These are phyloP conservation scores for Drosophila atripex DNA, from an alignment of 2,888 invertebrate species.

Conservation along the genomic window DNA sequence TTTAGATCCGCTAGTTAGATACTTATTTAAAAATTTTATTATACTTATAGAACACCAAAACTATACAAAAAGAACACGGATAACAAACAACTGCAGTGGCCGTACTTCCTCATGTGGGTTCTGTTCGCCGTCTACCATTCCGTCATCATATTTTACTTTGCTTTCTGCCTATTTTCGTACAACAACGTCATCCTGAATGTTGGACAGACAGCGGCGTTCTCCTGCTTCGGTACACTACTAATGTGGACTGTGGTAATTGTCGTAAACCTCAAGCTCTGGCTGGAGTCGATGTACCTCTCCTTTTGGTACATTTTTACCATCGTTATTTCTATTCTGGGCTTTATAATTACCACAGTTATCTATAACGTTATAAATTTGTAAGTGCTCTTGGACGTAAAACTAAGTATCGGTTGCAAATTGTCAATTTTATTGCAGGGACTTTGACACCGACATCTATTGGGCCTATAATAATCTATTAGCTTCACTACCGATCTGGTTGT, in stretches of 20 bases:
- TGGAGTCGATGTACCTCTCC: constrained; percentile 87
- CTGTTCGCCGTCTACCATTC: constrained; percentile 87
- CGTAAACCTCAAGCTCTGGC: constrained; percentile 87
- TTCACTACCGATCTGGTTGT: constrained; percentile 86
- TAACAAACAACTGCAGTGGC: constrained; percentile 87
- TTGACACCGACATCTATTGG: constrained; percentile 85
- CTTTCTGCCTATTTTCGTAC: constrained; percentile 83
- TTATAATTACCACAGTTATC: constrained; percentile 85
- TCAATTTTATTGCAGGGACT: constrained; percentile 79
- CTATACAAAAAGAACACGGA: constrained; percentile 87
- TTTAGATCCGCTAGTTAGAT: too few relatives aligned
- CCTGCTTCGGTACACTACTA: constrained; percentile 86
- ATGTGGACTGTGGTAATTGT: constrained; percentile 86
- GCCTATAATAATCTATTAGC: constrained; percentile 87
- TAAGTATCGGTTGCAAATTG: background rate
- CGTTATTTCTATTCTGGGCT: constrained; percentile 85
- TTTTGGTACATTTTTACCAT: constrained; percentile 85
- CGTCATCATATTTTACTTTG: constrained; percentile 86
- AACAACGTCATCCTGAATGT: constrained; percentile 85
- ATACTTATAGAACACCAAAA: constrained; percentile 86
- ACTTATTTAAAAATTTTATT: background rate
- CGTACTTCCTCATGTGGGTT: constrained; percentile 87
- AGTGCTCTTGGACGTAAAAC: constrained; percentile 80
- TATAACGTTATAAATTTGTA: constrained; percentile 87
- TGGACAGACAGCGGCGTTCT: constrained; percentile 85